Conservation (phyloP, 2,113 vertebrate genomes). For the Platanista minor region DNA sequence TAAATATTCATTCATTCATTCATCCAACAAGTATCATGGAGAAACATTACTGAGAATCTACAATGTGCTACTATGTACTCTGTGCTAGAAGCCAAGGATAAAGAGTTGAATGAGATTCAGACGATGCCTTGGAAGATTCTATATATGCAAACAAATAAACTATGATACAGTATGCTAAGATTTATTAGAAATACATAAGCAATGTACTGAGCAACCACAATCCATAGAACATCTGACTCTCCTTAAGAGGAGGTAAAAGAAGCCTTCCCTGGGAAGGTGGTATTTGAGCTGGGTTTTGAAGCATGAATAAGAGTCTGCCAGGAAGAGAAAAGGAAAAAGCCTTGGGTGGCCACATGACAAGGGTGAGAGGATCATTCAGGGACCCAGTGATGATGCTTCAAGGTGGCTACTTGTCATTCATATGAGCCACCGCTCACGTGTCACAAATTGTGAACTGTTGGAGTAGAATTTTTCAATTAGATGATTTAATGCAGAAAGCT, state of each 20-base stretch:
- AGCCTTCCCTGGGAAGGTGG: not conserved
- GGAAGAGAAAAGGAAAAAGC: not conserved
- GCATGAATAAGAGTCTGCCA: constrained; percentile 19
- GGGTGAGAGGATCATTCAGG: not conserved
- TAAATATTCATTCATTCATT: constrained; percentile 52
- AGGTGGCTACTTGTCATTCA: not conserved
- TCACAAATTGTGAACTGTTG: not conserved
- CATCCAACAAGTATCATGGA: not conserved
- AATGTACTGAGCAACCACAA: not conserved
- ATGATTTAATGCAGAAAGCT: not conserved
- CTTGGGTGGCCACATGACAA: not conserved
- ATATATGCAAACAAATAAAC: not conserved
- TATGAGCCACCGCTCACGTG: not conserved
- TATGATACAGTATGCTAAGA: not conserved
- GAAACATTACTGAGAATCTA: not conserved
- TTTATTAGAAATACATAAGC: not conserved
- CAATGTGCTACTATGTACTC: not conserved
- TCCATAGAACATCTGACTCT: not conserved
- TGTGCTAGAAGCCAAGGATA: not conserved
- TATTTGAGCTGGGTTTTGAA: constrained; percentile 11
- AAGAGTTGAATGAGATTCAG: not conserved
- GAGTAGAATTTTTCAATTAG: not conserved
- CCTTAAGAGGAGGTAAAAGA: not conserved
- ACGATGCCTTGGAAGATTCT: not conserved
- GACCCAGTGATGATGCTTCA: not conserved